A percentile compares a stretch with the other conserved stretches of the same genome.
These are phyloP conservation scores for Gymnosoma rotundatum DNA, from an alignment of 2,888 invertebrate species.

Conservation along the genomic window DNA sequence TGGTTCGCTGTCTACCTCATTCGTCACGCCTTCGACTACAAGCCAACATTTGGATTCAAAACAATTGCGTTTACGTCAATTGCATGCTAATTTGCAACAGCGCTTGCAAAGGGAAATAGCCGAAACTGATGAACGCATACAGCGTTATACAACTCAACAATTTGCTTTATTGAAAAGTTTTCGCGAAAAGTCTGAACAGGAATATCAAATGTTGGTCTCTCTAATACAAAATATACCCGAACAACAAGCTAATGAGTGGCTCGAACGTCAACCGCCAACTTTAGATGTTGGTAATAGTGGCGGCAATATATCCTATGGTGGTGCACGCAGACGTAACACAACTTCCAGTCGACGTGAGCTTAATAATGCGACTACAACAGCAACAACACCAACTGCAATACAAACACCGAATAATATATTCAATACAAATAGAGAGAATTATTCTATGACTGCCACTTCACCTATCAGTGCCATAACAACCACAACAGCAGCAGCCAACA, in stretches of 20 bases:
- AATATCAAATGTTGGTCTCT: constrained; percentile 87
- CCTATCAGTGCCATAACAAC: constrained; percentile 61
- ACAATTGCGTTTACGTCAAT: constrained; percentile 75
- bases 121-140: constrained; percentile 89
- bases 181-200: constrained; percentile 88
- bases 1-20: constrained; percentile 70
- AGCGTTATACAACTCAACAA: constrained; percentile 89
- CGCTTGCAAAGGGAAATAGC: constrained; percentile 87
- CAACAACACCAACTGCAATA: constrained; percentile 78
- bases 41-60: constrained; percentile 69
- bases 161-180: constrained; percentile 89
- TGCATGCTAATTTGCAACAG: constrained; percentile 85
- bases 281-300: constrained; percentile 75
- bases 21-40: constrained; percentile 25
- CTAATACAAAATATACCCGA: constrained; percentile 78
- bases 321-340: constrained; percentile 76
- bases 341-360: constrained; percentile 76
- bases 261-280: constrained; percentile 75
- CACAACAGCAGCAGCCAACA: constrained; percentile 5
- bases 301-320: constrained; percentile 57
- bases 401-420: constrained; percentile 70
- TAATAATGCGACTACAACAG: constrained; percentile 73
- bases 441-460: constrained; percentile 45
- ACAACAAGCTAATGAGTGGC: constrained; percentile 73
- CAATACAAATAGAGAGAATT: constrained; percentile 45